Conservation (phyloP, 1,140 invertebrate species). For the Drosophila lacertosa region DNA sequence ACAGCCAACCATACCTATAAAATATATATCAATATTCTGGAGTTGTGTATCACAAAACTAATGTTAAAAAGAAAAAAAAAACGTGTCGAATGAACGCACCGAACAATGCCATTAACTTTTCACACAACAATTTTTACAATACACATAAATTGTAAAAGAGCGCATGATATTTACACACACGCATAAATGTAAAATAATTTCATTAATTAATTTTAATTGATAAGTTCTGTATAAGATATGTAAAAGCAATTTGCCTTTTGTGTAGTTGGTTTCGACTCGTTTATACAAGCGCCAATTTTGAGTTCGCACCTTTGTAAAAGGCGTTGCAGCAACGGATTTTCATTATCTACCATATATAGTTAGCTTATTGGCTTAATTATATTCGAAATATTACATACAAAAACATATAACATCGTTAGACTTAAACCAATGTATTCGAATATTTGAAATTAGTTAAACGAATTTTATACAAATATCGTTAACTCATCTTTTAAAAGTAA, state of each 20-base stretch:
- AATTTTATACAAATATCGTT: constrained; percentile 23
- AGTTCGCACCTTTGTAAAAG: constrained; percentile 57
- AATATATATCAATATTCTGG: constrained; percentile 22
- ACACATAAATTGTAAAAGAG: constrained; percentile 14
- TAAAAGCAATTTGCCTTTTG: constrained; percentile 31
- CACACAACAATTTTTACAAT: constrained; percentile 21
- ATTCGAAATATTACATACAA: no score
- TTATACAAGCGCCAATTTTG: constrained; percentile 42
- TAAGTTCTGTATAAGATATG: constrained; percentile 17
- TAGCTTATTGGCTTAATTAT: constrained; percentile 19
- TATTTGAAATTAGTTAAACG: constrained; percentile 30
- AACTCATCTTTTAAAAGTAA: constrained; percentile 1
- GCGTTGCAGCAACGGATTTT: constrained; percentile 34
- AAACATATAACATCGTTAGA: constrained; percentile 29
- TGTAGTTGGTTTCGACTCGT: constrained; percentile 6
- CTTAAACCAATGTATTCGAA: constrained; percentile 31
- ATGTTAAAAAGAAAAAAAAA: constrained; percentile 1
- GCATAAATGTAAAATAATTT: constrained; percentile 2
- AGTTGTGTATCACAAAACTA: constrained; percentile 38
- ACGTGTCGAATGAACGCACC: constrained; percentile 24
- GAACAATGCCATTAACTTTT: constrained; percentile 20
- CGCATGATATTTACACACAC: not conserved
- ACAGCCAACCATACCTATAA: constrained; percentile 28
- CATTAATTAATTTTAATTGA: constrained; percentile 1
- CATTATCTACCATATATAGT: constrained; percentile 11